Evolutionary conservation across 2,797 vertebrate species (phyloP).

Genomic region (Xyrichtys novacula): DNA sequence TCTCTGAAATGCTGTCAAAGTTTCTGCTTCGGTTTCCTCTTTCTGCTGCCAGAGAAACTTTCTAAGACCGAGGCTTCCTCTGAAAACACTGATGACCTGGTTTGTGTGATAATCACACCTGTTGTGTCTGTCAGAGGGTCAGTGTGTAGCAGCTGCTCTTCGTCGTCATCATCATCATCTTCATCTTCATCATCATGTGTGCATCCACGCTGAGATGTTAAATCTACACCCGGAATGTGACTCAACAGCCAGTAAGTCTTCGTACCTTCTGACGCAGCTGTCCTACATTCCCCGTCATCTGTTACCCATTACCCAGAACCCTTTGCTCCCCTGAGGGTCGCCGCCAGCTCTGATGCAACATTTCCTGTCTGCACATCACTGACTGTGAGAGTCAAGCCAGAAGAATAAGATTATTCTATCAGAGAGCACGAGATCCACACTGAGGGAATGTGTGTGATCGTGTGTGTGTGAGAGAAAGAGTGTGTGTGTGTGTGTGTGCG

Average conservation of each 20-base stretch:
- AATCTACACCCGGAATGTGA: slow-evolving; percentile 52
- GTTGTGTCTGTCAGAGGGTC: not conserved
- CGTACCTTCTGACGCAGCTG: slow-evolving; percentile 52
- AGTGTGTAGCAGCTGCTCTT: slow-evolving; percentile 35
- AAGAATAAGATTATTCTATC: slow-evolving; percentile 58
- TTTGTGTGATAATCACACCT: not conserved
- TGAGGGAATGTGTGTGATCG: not conserved
- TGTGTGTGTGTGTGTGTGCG: not conserved
- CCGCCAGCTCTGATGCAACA: slow-evolving; percentile 48
- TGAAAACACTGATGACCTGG: no score
- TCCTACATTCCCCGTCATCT: slow-evolving; percentile 61
- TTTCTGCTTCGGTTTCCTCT: no score
- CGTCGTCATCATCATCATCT: slow-evolving; percentile 35
- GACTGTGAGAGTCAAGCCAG: slow-evolving; percentile 40
- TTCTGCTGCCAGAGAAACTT: not conserved
- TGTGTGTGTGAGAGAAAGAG: slow-evolving; percentile 14
- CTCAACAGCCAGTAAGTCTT: slow-evolving; percentile 58
- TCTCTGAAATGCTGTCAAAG: no score
- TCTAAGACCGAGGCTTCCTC: no score
- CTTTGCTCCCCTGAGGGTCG: slow-evolving; percentile 39
- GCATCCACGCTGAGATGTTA: slow-evolving; percentile 19
- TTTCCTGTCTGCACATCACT: slow-evolving; percentile 59
- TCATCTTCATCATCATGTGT: slow-evolving; percentile 24
- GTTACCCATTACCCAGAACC: slow-evolving; percentile 68
- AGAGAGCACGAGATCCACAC: slow-evolving; percentile 36